Conservation (phyloP, 2,113 vertebrate species). For the Entelurus aequoreus region DNA sequence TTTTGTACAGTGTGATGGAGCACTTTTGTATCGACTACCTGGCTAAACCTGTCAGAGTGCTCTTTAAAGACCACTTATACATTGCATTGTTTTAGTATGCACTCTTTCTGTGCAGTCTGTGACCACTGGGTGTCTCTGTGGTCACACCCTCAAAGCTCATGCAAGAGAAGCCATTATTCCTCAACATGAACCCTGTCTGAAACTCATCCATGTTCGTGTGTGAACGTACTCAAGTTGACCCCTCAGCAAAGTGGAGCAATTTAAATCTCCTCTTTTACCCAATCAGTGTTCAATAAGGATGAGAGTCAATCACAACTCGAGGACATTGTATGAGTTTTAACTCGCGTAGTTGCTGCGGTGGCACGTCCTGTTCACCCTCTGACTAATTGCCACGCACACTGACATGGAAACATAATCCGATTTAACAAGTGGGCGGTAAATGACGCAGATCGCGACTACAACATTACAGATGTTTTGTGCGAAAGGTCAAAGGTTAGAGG, state of each 20-base stretch:
- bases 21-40: constrained; percentile 35
- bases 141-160: constrained; percentile 19
- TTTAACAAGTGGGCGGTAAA: constrained; percentile 7
- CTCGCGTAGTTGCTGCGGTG: constrained; percentile 20
- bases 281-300: constrained; percentile 3
- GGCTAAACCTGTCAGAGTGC: constrained; percentile 24
- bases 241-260: neutral
- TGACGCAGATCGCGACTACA: neutral
- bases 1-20: constrained; percentile 44
- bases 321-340: constrained; percentile 21
- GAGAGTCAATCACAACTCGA: constrained; percentile 12
- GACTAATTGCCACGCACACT: constrained; percentile 29
- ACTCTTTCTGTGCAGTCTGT: constrained; percentile 8
- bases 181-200: neutral
- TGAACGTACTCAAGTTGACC: constrained; percentile 1
- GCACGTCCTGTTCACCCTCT: constrained; percentile 27
- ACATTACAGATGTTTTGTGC: constrained; percentile 24
- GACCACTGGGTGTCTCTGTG: constrained; percentile 56
- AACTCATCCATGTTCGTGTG: constrained; percentile 25
- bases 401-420: neutral
- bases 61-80: neutral
- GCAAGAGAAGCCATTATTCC: constrained; percentile 8
- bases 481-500: constrained; percentile 33
- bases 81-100: neutral
- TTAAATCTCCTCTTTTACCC: neutral